These are phyloP conservation scores for Balanococcus diminutus DNA, from an alignment of 2,888 invertebrate genomes.

Conservation along the genomic window DNA sequence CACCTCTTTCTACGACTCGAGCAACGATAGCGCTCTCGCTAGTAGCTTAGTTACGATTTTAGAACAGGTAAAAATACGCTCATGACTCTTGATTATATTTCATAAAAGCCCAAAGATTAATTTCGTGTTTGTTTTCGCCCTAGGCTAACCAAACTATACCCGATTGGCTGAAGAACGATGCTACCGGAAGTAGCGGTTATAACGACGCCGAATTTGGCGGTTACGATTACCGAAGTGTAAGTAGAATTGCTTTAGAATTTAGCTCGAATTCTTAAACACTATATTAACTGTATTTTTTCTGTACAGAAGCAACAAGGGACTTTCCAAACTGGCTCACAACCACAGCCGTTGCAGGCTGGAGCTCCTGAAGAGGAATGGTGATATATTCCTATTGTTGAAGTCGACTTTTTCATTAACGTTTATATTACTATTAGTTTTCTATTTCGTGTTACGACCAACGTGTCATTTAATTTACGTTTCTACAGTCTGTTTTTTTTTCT, in stretches of 20 bases:
- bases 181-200: conserved; percentile 61
- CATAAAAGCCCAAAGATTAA: background rate
- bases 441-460: background rate
- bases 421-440: background rate
- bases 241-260: background rate
- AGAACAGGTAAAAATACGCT: conserved; percentile 64
- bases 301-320: background rate
- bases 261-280: background rate
- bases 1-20: conserved; percentile 80
- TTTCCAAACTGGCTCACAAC: background rate
- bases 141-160: conserved; percentile 81
- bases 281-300: background rate
- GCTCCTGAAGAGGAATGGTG: background rate
- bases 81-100: background rate
- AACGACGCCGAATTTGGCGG: conserved; percentile 69
- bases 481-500: background rate
- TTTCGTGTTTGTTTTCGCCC: conserved; percentile 36
- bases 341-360: background rate
- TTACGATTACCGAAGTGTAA: conserved; percentile 64
- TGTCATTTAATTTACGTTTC: background rate
- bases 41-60: conserved; percentile 75
- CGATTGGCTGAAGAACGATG: conserved; percentile 69
- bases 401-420: background rate
- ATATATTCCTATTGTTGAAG: background rate
- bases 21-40: conserved; percentile 68